Evolutionary conservation across 2,113 vertebrate genomes (phyloP), one percentile per base, ranked within the genome.

Genomic region (Orientallactaga bullata): DNA sequence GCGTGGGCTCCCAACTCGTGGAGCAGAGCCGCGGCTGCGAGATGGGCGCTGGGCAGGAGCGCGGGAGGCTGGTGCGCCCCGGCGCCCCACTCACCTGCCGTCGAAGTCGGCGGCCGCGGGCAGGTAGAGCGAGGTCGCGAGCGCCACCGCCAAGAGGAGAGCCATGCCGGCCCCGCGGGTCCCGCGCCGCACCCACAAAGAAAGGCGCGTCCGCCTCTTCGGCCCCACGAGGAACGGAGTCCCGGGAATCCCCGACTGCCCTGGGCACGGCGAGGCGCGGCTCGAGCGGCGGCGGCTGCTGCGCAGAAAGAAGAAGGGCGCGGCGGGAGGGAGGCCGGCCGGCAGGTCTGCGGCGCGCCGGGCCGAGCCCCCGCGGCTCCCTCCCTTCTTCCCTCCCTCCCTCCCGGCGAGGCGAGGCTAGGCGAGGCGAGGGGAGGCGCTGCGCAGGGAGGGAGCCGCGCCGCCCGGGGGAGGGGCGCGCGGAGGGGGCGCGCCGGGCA

Each of bases 21-120:
- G 15, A 13, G 11, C 55, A 16, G 55, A 55, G 55, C 55, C 7
- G 55, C 55, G 11, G 55, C 55, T 13, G 55, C 15, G 55, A 55
- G 55, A 7, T 7, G 47, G 4, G 21, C 1, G 82, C 7, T 5
- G 77, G 35, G 10, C 37, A 18, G 24, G 37, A 28, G 23, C 12
- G 24, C 42, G n/a, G 18, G 61, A 17, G 32, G 35, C 28, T 2
- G 61, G 72, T 66, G 42, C 32, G 21, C 47, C 61, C 47, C 7
- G 4, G 73, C 60, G 30, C 28, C 39, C 9, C 2, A 12, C 98
- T 98, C 98, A 99, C 99, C 99, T 99, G 94, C 99, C 98, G 96
- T 99, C 99, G 97, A 99, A 99, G 81, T 99, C 99, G 3, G 98
- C 98, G 42, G 98, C 98, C 72, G 98, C 98, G 90, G 95, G 98